phyloP scores from a whole-genome alignment of 2,113 vertebrate species.

The Triplophysa tibetana region DNA sequence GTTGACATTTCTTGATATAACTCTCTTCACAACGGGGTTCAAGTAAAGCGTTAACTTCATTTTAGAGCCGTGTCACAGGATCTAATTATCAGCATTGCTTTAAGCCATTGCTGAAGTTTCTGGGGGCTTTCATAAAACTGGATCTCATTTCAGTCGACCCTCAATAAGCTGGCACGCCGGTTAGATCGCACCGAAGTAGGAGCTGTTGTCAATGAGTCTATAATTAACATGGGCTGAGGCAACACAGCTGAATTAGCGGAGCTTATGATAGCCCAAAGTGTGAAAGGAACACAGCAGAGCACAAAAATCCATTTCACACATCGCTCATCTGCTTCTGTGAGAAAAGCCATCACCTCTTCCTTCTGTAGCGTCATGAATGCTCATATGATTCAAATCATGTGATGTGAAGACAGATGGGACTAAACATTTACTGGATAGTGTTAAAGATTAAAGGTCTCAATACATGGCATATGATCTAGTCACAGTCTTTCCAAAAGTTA shows the following conservation, averaged over 20 bases:
- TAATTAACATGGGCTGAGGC: slow-evolving; percentile 50
- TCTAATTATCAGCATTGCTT: slow-evolving; percentile 36
- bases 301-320: slow-evolving; percentile 51
- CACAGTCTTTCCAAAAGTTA: too few species aligned
- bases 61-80: slow-evolving; percentile 11
- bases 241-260: slow-evolving; percentile 49
- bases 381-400: not conserved
- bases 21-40: slow-evolving; percentile 13
- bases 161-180: slow-evolving; percentile 27
- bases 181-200: slow-evolving; percentile 41
- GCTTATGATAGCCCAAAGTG: slow-evolving; percentile 53
- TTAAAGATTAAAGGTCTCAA: slow-evolving; percentile 5
- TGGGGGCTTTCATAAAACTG: slow-evolving; percentile 36
- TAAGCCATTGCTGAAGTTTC: slow-evolving; percentile 13
- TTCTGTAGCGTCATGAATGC: not conserved
- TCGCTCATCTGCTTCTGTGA: slow-evolving; percentile 41
- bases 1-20: slow-evolving; percentile 9
- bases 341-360: slow-evolving; percentile 37
- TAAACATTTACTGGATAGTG: not conserved
- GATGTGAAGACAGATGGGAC: slow-evolving; percentile 20
- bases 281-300: slow-evolving; percentile 49
- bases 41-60: slow-evolving; percentile 24
- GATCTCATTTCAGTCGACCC: slow-evolving; percentile 39
- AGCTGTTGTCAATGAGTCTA: slow-evolving; percentile 44
- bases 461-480: not conserved